Evolutionary conservation across 1,140 invertebrate species (phyloP).

Genomic region (Drosophila sproati): DNA sequence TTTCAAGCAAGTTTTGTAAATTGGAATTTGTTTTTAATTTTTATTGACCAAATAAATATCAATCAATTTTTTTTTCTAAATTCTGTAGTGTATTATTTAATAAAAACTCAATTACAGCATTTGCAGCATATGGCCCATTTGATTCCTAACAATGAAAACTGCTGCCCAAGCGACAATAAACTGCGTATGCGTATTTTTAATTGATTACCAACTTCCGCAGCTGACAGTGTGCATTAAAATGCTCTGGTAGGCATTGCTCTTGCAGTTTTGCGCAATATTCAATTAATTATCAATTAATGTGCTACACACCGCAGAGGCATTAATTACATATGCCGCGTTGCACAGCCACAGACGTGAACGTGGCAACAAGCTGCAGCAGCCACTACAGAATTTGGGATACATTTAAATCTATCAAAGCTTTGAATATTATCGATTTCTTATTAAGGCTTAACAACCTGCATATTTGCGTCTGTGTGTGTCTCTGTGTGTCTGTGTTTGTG

Average conservation of each 20-base stretch:
- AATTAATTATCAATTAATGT: conserved; percentile 82
- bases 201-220: conserved; percentile 37
- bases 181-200: conserved; percentile 30
- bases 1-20: no score
- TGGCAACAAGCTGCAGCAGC: conserved; percentile 17
- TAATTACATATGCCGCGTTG: conserved; percentile 78
- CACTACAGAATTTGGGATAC: conserved; percentile 28
- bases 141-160: not conserved
- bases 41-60: no score
- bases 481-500: not conserved
- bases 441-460: conserved; percentile 47
- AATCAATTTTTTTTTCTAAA: not conserved
- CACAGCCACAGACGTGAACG: conserved; percentile 54
- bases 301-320: conserved; percentile 77
- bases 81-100: not conserved
- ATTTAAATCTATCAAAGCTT: conserved; percentile 58
- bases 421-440: conserved; percentile 75
- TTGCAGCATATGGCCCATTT: not conserved
- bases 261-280: conserved; percentile 76
- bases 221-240: conserved; percentile 33
- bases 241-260: conserved; percentile 65
- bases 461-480: not conserved
- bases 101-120: not conserved
- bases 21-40: no score
- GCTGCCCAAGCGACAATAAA: not conserved